Percentiles rank a stretch among this genome's conserved stretches.
Conservation (phyloP, 2,113 vertebrate species). For the Grallaria varia region DNA sequence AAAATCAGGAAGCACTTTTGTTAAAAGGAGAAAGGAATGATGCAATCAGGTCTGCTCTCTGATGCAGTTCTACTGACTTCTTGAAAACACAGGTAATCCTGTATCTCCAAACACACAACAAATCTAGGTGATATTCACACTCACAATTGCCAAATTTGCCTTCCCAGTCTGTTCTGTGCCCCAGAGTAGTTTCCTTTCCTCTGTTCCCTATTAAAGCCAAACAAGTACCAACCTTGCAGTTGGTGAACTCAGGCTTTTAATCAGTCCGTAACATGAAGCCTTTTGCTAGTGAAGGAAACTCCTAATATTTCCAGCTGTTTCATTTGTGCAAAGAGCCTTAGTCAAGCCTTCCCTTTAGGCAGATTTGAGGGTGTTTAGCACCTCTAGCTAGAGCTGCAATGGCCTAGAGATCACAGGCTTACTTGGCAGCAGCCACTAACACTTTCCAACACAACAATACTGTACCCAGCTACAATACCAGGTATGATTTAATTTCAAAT, state of each 20-base stretch:
- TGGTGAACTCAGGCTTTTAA: neutral
- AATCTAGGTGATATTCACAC: neutral
- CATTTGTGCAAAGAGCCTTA: neutral
- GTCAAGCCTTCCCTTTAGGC: neutral
- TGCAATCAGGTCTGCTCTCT: neutral
- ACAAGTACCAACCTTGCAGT: neutral
- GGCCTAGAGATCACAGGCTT: neutral
- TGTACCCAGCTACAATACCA: neutral
- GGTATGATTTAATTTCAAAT: conserved; percentile 11
- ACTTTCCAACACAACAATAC: neutral
- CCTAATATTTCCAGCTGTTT: neutral
- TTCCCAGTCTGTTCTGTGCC: neutral
- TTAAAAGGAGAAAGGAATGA: neutral
- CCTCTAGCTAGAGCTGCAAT: neutral
- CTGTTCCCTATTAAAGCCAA: neutral
- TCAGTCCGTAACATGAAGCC: neutral
- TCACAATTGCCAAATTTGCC: neutral
- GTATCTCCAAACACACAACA: neutral
- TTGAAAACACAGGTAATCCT: neutral
- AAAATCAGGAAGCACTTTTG: neutral
- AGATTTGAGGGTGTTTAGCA: neutral
- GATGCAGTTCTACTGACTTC: neutral
- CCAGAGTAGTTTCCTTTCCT: neutral
- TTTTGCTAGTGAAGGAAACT: neutral
- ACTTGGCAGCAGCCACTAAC: neutral